phyloP scores from a whole-genome alignment of 2,888 invertebrate species.

The Caenorhabditis uteleia region DNA sequence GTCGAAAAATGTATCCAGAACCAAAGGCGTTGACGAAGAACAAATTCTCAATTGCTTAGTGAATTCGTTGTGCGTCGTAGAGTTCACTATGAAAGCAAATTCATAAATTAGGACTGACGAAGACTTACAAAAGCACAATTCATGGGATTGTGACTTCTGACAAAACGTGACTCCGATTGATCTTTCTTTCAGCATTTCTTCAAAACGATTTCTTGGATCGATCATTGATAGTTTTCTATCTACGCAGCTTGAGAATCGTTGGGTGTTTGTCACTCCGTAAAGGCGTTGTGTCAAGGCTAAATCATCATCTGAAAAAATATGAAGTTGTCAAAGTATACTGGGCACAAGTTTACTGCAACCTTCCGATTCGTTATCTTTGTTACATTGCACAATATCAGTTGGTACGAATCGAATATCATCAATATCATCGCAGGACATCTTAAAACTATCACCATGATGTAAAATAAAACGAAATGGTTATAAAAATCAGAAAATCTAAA shows the following conservation, averaged over 20 bases:
- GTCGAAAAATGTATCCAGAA: conserved; percentile 1
- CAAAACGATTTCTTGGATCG: conserved; percentile 18
- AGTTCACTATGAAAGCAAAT: conserved; percentile 1
- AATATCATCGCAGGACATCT: conserved; percentile 27
- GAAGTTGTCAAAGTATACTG: conserved; percentile 4
- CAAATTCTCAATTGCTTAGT: conserved; percentile 8
- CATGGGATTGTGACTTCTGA: conserved; percentile 2
- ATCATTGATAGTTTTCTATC: conserved; percentile 7
- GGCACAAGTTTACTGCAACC: background rate
- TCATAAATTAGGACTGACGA: background rate
- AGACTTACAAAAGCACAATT: conserved; percentile 1
- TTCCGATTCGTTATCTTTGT: background rate
- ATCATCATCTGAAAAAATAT: conserved; percentile 3
- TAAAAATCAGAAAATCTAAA: no score
- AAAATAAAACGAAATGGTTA: no score
- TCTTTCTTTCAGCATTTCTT: conserved; percentile 12
- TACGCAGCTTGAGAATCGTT: background rate
- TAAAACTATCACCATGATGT: no score
- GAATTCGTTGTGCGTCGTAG: conserved; percentile 19
- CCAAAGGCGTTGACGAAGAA: conserved; percentile 1
- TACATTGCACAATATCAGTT: background rate
- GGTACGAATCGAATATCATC: conserved; percentile 6
- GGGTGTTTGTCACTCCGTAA: conserved; percentile 11
- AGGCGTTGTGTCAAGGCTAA: conserved; percentile 22
- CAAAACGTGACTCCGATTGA: conserved; percentile 5